Conservation (phyloP, 1,140 invertebrate genomes). For the Sminthurinus signatus region DNA sequence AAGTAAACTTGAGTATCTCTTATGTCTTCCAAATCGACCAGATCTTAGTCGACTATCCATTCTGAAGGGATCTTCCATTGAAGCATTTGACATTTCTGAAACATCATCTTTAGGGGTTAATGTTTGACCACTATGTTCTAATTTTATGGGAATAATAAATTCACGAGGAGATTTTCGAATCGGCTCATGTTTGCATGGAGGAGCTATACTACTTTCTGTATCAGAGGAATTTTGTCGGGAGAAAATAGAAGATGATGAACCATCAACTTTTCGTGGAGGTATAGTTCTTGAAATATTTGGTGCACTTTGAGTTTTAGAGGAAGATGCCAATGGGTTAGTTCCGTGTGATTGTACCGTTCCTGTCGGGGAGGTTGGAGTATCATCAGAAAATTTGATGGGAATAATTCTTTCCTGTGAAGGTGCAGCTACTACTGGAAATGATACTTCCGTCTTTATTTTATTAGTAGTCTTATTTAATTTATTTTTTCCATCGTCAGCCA, state of each 20-base stretch:
- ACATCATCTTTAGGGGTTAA: slow-evolving; percentile 56
- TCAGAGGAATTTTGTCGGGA: slow-evolving; percentile 55
- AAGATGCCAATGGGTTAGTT: not conserved
- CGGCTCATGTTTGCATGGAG: slow-evolving; percentile 52
- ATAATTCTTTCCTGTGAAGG: slow-evolving; percentile 55
- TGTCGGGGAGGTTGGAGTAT: not conserved
- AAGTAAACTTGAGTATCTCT: slow-evolving; percentile 32
- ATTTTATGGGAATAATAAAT: slow-evolving; percentile 83
- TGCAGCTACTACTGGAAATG: slow-evolving; percentile 52
- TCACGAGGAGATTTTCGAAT: slow-evolving; percentile 80
- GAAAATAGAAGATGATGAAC: slow-evolving; percentile 10
- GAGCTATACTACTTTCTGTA: slow-evolving; percentile 48
- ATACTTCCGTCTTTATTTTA: slow-evolving; percentile 52
- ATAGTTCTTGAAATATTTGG: slow-evolving; percentile 11
- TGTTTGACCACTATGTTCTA: slow-evolving; percentile 72
- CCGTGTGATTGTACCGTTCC: not conserved
- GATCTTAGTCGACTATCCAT: slow-evolving; percentile 35
- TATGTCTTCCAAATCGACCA: slow-evolving; percentile 34
- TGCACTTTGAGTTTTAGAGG: slow-evolving; percentile 11
- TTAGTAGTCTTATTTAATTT: not conserved
- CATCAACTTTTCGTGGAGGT: slow-evolving; percentile 1
- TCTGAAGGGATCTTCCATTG: slow-evolving; percentile 39
- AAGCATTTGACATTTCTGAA: slow-evolving; percentile 8
- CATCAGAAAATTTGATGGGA: slow-evolving; percentile 53
- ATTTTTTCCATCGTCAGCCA: slow-evolving; percentile 8